Percentiles rank a stretch among this genome's conserved stretches.
Conservation (phyloP, 2,797 vertebrate genomes). For the Heliangelus exortis region DNA sequence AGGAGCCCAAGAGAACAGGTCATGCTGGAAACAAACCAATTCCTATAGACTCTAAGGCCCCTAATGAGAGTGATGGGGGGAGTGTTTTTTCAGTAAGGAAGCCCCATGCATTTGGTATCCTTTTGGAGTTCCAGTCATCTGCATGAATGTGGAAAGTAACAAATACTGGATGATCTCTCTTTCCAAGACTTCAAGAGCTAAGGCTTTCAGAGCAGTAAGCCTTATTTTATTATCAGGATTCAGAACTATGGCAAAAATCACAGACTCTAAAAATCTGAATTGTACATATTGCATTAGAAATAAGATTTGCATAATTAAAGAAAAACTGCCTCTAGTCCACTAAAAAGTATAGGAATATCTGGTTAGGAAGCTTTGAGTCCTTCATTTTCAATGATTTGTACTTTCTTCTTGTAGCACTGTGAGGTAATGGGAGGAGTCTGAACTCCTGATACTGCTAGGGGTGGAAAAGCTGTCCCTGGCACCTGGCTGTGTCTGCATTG, state of each 20-base stretch:
- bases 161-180: not conserved
- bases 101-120: not conserved
- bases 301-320: not conserved
- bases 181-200: not conserved
- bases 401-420: not conserved
- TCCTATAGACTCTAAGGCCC: not conserved
- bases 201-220: not conserved
- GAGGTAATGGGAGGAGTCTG: not conserved
- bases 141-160: not conserved
- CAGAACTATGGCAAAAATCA: not conserved
- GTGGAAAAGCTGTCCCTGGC: not conserved
- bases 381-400: not conserved
- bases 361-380: not conserved
- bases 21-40: not conserved
- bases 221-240: not conserved
- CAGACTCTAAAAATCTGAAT: not conserved
- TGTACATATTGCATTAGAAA: not conserved
- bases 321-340: not conserved
- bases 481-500: fast-evolving
- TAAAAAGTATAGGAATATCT: not conserved
- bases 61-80: not conserved
- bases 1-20: not conserved
- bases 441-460: not conserved
- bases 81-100: not conserved
- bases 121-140: not conserved